These are phyloP conservation scores for Empidonax alnorum DNA, from an alignment of 2,113 vertebrate genomes.

Conservation along the genomic window DNA sequence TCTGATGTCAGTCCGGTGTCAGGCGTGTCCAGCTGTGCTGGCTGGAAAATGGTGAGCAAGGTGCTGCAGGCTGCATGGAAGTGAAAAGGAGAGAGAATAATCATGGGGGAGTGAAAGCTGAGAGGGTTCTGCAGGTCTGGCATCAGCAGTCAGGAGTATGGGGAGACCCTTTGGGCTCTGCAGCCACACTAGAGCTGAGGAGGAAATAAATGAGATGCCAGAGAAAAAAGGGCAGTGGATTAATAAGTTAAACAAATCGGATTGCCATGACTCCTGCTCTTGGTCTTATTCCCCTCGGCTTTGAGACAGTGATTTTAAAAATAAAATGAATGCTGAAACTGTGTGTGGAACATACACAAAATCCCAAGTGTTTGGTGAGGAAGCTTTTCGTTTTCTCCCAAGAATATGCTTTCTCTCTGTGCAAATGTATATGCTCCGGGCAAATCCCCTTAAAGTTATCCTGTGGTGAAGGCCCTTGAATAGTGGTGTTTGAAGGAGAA, in stretches of 20 bases:
- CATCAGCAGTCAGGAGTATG: neutral
- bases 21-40: neutral
- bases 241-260: neutral
- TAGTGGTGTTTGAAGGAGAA: neutral
- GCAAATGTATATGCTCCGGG: neutral
- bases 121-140: neutral
- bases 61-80: neutral
- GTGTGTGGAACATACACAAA: neutral
- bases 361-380: neutral
- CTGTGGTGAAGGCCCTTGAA: neutral
- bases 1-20: neutral
- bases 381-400: neutral
- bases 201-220: neutral
- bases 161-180: neutral
- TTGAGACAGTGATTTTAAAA: neutral
- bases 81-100: neutral
- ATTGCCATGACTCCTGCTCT: neutral
- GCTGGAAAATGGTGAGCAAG: neutral
- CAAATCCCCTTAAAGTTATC: neutral
- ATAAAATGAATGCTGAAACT: neutral
- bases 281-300: neutral
- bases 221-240: neutral
- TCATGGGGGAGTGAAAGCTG: accelerated
- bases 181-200: neutral
- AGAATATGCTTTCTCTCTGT: neutral